Evolutionary conservation across 2,113 vertebrate species (phyloP).

Genomic region (Hydrochoerus hydrochaeris): DNA sequence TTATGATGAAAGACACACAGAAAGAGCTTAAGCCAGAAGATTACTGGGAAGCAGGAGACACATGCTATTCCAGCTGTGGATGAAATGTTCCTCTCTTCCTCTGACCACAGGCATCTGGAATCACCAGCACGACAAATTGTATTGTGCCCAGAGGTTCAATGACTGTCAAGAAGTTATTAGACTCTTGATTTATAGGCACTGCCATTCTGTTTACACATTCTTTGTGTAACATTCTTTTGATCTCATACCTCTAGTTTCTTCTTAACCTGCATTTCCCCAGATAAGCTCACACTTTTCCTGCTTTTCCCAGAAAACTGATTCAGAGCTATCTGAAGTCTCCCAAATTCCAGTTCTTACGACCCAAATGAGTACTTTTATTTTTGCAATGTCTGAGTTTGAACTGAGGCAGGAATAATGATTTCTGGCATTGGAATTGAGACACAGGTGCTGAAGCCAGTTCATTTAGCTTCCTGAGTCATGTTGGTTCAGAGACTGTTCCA

Average conservation of each 20-base stretch:
- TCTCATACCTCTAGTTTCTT: background rate
- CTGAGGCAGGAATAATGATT: background rate
- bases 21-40: background rate
- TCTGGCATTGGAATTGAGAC: background rate
- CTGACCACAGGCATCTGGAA: background rate
- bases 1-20: background rate
- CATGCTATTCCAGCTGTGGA: background rate
- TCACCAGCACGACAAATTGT: too few species aligned
- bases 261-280: background rate
- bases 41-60: too few species aligned
- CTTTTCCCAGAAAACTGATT: background rate
- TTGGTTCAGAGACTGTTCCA: background rate
- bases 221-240: background rate
- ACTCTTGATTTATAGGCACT: background rate
- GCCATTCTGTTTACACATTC: background rate
- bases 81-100: too few species aligned
- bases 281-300: background rate
- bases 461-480: too few species aligned
- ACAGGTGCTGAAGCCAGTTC: fast-evolving
- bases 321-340: background rate
- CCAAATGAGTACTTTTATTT: background rate
- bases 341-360: background rate
- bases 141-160: background rate
- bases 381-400: background rate
- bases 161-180: background rate